Percentiles rank a stretch among this genome's conserved stretches.
Evolutionary conservation across 2,888 invertebrate genomes (phyloP).

Genomic region (Cephalotes varians): DNA sequence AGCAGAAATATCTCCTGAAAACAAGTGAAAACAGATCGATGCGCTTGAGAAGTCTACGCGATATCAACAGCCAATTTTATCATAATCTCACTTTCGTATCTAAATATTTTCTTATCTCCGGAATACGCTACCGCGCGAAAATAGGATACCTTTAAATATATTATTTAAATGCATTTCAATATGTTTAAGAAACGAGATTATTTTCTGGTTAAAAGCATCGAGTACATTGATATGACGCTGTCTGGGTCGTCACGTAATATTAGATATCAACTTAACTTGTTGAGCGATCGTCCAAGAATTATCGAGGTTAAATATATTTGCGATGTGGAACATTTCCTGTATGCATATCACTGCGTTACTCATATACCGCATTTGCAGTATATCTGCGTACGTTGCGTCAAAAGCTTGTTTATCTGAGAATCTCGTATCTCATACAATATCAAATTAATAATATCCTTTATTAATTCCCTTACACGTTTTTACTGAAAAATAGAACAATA

Average conservation of each 20-base stretch:
- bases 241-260: not conserved
- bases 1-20: not conserved
- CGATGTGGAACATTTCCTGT: not conserved
- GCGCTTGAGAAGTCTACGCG: not conserved
- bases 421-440: not conserved
- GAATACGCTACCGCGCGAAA: not conserved
- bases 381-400: not conserved
- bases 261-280: constrained; percentile 26
- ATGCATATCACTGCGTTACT: not conserved
- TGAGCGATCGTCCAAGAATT: constrained; percentile 19
- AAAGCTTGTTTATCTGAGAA: constrained; percentile 35
- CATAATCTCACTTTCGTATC: not conserved
- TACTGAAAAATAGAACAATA: constrained; percentile 34
- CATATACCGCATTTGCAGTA: not conserved
- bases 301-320: constrained; percentile 40
- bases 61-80: too few relatives aligned
- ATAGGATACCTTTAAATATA: not conserved
- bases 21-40: not conserved
- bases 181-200: not conserved
- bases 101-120: not conserved
- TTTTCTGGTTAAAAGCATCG: not conserved
- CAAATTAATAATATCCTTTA: constrained; percentile 31
- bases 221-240: not conserved
- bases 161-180: not conserved
- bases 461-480: constrained; percentile 29